Conservation (phyloP, 2,797 vertebrate species). For the Hyperoplus immaculatus region DNA sequence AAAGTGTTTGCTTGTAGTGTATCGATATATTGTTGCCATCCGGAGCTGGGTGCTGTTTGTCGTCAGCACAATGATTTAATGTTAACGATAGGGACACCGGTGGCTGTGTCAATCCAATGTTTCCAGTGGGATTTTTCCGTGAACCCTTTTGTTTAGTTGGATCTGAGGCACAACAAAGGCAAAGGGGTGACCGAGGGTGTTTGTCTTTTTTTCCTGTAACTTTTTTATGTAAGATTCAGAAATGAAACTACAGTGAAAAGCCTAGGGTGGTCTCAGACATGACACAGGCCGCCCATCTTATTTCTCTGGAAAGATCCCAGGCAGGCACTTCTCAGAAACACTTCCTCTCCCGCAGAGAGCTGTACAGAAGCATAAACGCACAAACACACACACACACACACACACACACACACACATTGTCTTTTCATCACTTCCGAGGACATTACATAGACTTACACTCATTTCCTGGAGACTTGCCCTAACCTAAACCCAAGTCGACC, state of each 20-base stretch:
- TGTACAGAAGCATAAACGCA: neutral
- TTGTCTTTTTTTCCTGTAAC: conserved; percentile 28
- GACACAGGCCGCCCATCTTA: conserved; percentile 10
- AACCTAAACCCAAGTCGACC: no score
- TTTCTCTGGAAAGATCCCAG: conserved; percentile 54
- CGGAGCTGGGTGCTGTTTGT: neutral
- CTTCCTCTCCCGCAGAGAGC: conserved; percentile 38
- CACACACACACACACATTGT: neutral
- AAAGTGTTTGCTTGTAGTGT: neutral
- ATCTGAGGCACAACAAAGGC: conserved; percentile 8
- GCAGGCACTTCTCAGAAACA: conserved; percentile 58
- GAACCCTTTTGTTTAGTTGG: neutral
- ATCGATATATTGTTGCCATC: neutral
- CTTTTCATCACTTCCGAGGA: no score
- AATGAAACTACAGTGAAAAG: conserved; percentile 24
- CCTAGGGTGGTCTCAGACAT: conserved; percentile 36
- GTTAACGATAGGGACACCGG: neutral
- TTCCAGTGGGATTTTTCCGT: neutral
- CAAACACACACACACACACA: neutral
- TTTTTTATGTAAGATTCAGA: conserved; percentile 27
- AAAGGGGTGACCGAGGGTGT: conserved; percentile 19
- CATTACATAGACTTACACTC: no score
- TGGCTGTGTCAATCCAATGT: neutral
- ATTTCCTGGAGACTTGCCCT: no score
- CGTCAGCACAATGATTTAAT: no score